Evolutionary conservation across 2,113 vertebrate genomes (phyloP), one percentile per base, ranked within the genome.

Genomic region (Mesembrinibis cayennensis): DNA sequence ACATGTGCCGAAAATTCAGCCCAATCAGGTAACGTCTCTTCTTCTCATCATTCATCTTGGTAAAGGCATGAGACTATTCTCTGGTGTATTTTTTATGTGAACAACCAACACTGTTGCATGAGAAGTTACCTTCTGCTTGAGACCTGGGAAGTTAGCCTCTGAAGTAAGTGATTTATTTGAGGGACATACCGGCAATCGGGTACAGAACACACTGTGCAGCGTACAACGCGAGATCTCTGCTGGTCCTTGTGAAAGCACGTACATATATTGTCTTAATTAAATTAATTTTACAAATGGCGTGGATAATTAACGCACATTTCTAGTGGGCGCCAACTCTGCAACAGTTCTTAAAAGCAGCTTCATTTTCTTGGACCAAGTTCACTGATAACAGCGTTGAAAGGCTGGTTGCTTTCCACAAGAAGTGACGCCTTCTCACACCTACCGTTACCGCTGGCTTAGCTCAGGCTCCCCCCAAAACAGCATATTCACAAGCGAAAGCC

Each of bases 1-100:
- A 96, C 99, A 98, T 89, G 97, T 99, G 98, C 99, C 98, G 95
- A 99, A 99, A 99, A 99, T 98, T 96, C 98, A 98, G 97, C 97
- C 98, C 97, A 98, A 98, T 98, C 99, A 99, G 99, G 99, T 99
- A 98, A 98, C 1, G 70, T 76, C 79, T 93, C 66, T 73, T 56
- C 53, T 95, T 87, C 47, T 9, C 74, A 16, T 49, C 14, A 1
- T 50, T 62, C 30, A 0, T n/a, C 45, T 32, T 56, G 11, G 40
- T 56, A 81, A 65, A 53, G 58, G 82, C 63, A 10, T 18, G 50
- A 42, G n/a, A 11, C 49, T 90, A 13, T 56, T 58, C 4, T 6
- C 44, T 32, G 74, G 25, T 42, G 16, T 72, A 6, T 27, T 42
- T 49, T 49, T 42, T 42, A 1, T 30, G 40, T 62, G 78, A 78